Percentiles rank a stretch among this genome's conserved stretches.
phyloP scores from a whole-genome alignment of 1,140 invertebrate species.

The Holotrichia oblita region DNA sequence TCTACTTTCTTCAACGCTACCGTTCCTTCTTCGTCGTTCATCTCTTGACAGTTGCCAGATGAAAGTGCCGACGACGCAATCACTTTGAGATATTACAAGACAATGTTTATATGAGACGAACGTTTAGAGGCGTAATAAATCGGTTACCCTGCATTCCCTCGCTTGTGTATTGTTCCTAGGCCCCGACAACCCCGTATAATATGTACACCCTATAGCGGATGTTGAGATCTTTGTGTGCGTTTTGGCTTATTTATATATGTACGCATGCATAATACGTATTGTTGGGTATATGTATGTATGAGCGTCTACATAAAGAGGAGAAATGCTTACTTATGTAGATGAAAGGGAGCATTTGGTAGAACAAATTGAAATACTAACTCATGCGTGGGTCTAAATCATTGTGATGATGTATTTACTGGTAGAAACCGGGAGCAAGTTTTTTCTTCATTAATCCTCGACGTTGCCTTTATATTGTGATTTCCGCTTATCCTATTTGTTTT shows the following conservation, averaged over 20 bases:
- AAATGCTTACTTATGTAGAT: conserved; percentile 8
- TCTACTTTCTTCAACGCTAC: too few relatives aligned
- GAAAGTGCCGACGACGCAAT: not conserved
- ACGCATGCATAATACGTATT: not conserved
- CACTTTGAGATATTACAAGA: not conserved
- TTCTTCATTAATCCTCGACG: too few relatives aligned
- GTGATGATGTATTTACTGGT: not conserved
- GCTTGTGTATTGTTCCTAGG: not conserved
- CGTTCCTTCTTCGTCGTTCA: too few relatives aligned
- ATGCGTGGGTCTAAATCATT: not conserved
- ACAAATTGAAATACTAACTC: conserved; percentile 13
- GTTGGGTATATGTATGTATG: not conserved
- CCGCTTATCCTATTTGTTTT: too few relatives aligned
- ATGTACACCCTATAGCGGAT: not conserved
- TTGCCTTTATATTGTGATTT: too few relatives aligned
- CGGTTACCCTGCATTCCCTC: not conserved
- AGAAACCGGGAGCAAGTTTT: too few relatives aligned
- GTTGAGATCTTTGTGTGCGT: not conserved
- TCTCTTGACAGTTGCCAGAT: too few relatives aligned
- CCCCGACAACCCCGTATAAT: not conserved
- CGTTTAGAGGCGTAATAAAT: not conserved
- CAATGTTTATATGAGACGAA: conserved; percentile 5
- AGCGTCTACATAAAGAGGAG: not conserved
- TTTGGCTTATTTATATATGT: not conserved
- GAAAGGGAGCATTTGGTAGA: not conserved